A percentile compares a stretch with the other conserved stretches of the same genome.
Conservation (phyloP, 2,113 vertebrate genomes). For the Macquaria ambigua region DNA sequence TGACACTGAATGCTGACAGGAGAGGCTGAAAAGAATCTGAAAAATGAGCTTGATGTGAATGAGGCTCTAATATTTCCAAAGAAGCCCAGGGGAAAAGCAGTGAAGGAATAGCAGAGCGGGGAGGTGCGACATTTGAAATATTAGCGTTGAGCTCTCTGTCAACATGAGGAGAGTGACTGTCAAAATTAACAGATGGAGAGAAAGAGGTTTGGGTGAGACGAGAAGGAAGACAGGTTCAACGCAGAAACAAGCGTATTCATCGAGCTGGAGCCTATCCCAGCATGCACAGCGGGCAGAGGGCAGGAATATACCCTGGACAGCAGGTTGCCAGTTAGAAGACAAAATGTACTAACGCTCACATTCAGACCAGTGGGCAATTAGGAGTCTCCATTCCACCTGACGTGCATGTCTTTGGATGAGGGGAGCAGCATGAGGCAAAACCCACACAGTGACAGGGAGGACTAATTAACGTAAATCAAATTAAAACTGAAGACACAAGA, state of each 20-base stretch:
- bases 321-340: slow-evolving; percentile 2
- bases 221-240: not conserved
- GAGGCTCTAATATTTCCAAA: slow-evolving; percentile 24
- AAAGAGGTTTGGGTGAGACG: not conserved
- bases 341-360: not conserved
- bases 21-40: slow-evolving; percentile 50
- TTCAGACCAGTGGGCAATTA: slow-evolving; percentile 38
- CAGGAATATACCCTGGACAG: not conserved
- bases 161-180: slow-evolving; percentile 23
- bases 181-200: not conserved
- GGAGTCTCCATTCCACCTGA: slow-evolving; percentile 34
- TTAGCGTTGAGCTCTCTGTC: slow-evolving; percentile 32
- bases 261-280: slow-evolving; percentile 11
- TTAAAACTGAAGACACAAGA: not conserved
- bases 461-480: slow-evolving; percentile 54
- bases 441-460: slow-evolving; percentile 34
- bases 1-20: slow-evolving; percentile 50
- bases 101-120: not conserved
- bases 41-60: slow-evolving; percentile 54
- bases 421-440: slow-evolving; percentile 30
- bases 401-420: slow-evolving; percentile 4
- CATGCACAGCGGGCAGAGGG: not conserved
- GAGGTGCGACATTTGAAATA: slow-evolving; percentile 34
- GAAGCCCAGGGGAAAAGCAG: not conserved
- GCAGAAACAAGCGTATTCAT: not conserved